Evolutionary conservation across 2,113 vertebrate genomes (phyloP), one percentile per base, ranked within the genome.

Genomic region (Fregetta grallaria): DNA sequence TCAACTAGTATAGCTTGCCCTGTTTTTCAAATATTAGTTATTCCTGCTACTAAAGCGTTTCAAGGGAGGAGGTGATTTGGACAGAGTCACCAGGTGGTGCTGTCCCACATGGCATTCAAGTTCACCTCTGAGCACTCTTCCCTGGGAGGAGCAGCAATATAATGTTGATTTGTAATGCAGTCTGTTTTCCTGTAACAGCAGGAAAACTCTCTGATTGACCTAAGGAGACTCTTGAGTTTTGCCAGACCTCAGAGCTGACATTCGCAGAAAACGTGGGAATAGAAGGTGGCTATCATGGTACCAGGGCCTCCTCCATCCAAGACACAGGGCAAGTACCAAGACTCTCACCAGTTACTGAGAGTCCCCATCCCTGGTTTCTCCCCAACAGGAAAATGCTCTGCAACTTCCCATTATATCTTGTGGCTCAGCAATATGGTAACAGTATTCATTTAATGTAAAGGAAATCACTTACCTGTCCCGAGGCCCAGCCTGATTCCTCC

Each of bases 401-500:
- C 14, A 73, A 63, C 59, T 40, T 71, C 45, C 29, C 59, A 11
- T 58, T 63, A 4, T 7, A 36, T 9, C 30, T 17, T 30, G 26
- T 76, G 42, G 34, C 65, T 89, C 66, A 70, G 72, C 83, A 86
- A 11, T 62, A 11, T 0, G 1, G 40, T 15, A 78, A 59, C 29
- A 47, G 32, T 3, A 62, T 5, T 73, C 10, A 53, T 19, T 63
- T 59, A 38, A 86, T 3, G 12, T 9, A 75, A 58, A 78, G 53
- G 45, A 81, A 74, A 91, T 55, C 19, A 66, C 55, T 62, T 40
- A 97, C 98, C 98, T 75, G 97, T 97, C 30, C 98, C 98, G 2
- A 98, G 94, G 49, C 98, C 98, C 84, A 98, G 96, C 71, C 98
- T 92, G 78, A 98, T 97, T 65, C 98, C 98, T 53, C 98, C 98